Evolutionary conservation across 2,888 invertebrate species (phyloP).

Genomic region (Tiphia femorata): DNA sequence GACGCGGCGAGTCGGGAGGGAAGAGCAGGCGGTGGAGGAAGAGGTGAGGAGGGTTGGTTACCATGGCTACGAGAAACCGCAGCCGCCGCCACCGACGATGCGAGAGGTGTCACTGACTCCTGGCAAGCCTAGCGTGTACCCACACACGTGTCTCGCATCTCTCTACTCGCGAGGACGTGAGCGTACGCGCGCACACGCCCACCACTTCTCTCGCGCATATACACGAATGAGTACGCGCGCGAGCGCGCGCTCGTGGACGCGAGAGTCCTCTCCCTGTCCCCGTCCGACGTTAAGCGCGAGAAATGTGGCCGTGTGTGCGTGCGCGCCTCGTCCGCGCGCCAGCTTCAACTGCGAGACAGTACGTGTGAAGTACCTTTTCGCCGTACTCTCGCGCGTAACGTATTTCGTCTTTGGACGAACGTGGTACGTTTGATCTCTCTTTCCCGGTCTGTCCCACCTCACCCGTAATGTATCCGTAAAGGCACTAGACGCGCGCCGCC

Average conservation of each 20-base stretch:
- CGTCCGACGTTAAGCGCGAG: too few relatives aligned
- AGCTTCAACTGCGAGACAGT: conserved; percentile 27
- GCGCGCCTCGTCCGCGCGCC: neutral
- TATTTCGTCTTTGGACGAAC: conserved; percentile 35
- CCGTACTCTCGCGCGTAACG: conserved; percentile 26
- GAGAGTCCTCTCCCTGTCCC: too few relatives aligned
- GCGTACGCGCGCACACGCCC: conserved; percentile 6
- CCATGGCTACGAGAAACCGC: conserved; percentile 67
- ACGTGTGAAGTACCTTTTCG: too few relatives aligned
- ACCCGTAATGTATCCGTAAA: too few relatives aligned
- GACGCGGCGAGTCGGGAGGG: conserved; percentile 24
- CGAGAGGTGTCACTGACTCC: conserved; percentile 69
- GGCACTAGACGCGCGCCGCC: too few relatives aligned
- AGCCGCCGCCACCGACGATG: conserved; percentile 63
- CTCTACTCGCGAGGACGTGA: too few relatives aligned
- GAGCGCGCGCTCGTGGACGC: conserved; percentile 6
- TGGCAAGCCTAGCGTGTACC: conserved; percentile 52
- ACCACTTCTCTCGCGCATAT: neutral
- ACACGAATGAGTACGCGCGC: conserved; percentile 12
- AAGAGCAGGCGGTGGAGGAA: conserved; percentile 35
- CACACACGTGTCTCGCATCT: conserved; percentile 32
- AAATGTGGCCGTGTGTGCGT: neutral
- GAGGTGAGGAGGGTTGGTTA: conserved; percentile 54
- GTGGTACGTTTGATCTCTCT: conserved; percentile 23
- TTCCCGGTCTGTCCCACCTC: too few relatives aligned